A percentile compares a stretch with the other conserved stretches of the same genome.
phyloP scores from a whole-genome alignment of 2,113 vertebrate species.

The Shinisaurus crocodilurus region DNA sequence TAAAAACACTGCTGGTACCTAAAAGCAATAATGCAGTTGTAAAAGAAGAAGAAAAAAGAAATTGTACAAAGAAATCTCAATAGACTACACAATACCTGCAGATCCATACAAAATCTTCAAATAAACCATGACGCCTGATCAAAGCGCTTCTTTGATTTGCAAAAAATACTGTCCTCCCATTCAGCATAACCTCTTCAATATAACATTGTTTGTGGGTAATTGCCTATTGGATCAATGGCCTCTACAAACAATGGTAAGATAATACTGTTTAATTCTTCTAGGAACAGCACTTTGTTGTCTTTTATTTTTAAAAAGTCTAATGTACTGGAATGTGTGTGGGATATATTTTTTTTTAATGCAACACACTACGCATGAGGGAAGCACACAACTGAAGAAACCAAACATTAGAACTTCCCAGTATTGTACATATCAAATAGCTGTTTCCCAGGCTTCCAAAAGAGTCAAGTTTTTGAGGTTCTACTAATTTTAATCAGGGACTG shows the following conservation, averaged over 20 bases:
- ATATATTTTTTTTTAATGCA: neutral
- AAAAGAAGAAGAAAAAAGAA: neutral
- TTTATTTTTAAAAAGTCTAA: neutral
- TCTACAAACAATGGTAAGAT: neutral
- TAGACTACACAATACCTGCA: neutral
- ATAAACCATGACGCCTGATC: neutral
- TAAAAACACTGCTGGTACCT: conserved; percentile 85
- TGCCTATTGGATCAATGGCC: neutral
- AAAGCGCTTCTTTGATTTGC: neutral
- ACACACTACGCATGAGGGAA: neutral
- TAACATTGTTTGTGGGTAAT: neutral
- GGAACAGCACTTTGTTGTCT: neutral
- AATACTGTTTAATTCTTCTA: neutral
- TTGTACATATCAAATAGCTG: neutral
- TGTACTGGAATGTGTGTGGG: neutral
- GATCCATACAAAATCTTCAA: neutral
- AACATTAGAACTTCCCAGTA: neutral
- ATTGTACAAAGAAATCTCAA: neutral
- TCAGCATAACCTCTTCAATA: neutral
- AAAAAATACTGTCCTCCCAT: neutral
- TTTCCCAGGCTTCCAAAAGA: neutral
- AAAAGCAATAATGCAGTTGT: conserved; percentile 22
- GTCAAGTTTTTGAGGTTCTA: neutral
- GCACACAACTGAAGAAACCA: conserved; percentile 2
- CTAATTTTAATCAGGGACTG: neutral